Conservation (phyloP, 2,113 vertebrate species). For the Halichoeres trimaculatus region DNA sequence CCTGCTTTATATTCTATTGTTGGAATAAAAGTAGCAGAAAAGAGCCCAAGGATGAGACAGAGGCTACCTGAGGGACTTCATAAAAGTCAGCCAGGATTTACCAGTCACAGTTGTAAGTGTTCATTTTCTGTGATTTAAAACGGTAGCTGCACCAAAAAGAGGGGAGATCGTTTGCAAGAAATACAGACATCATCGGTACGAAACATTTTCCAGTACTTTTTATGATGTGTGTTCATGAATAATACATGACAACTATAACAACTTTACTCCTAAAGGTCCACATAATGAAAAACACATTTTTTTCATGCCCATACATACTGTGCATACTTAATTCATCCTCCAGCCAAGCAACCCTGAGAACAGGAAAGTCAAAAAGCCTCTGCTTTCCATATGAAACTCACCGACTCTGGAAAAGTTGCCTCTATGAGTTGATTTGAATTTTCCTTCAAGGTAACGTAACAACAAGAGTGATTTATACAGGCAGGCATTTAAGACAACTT, state of each 20-base stretch:
- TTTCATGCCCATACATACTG: background rate
- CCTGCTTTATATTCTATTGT: background rate
- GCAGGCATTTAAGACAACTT: too few relatives aligned
- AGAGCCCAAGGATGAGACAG: background rate
- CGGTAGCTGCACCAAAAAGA: conserved; percentile 22
- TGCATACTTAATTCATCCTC: too few relatives aligned
- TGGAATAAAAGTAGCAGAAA: conserved; percentile 16
- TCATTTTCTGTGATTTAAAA: conserved; percentile 40
- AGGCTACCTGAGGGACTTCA: conserved; percentile 34
- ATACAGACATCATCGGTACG: conserved; percentile 14
- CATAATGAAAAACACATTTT: conserved; percentile 21
- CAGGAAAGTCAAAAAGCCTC: too few relatives aligned
- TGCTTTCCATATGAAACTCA: too few relatives aligned
- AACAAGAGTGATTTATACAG: too few relatives aligned
- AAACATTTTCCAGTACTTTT: conserved; percentile 29
- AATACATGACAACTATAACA: conserved; percentile 31
- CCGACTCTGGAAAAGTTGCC: too few relatives aligned
- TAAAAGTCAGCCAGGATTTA: conserved; percentile 48
- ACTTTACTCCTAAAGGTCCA: conserved; percentile 18
- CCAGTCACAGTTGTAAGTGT: conserved; percentile 23
- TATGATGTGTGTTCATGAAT: conserved; percentile 41
- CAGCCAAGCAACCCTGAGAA: too few relatives aligned
- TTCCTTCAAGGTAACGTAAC: too few relatives aligned
- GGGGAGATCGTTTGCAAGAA: conserved; percentile 37
- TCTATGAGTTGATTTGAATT: too few relatives aligned